These are phyloP conservation scores for Stegastes partitus DNA, from an alignment of 2,113 vertebrate species.

Conservation along the genomic window DNA sequence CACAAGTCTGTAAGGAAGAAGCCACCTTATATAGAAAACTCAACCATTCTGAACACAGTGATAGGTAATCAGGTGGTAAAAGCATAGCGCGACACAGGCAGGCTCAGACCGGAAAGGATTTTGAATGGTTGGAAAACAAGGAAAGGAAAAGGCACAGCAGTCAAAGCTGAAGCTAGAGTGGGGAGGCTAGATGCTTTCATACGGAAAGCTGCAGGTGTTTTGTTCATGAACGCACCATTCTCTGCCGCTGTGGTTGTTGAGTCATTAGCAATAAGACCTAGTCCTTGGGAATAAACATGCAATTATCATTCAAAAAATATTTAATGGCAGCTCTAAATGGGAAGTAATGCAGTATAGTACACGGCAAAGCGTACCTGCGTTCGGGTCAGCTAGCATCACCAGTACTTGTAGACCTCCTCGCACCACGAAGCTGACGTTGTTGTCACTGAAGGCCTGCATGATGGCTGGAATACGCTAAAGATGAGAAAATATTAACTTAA, in stretches of 20 bases:
- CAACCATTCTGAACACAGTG: background rate
- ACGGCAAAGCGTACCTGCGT: conserved; percentile 83
- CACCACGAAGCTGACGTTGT: conserved; percentile 92
- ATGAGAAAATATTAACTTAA: conserved; percentile 1
- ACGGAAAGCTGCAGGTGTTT: conserved; percentile 33
- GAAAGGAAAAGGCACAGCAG: conserved; percentile 23
- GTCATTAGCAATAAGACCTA: conserved; percentile 74
- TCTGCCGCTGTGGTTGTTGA: conserved; percentile 62
- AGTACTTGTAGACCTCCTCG: conserved; percentile 90
- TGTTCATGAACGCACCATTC: conserved; percentile 69
- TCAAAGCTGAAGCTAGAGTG: background rate
- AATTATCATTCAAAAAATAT: conserved; percentile 52
- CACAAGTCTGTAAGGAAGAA: conserved; percentile 26
- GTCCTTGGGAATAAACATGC: conserved; percentile 74
- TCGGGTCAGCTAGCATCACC: conserved; percentile 87
- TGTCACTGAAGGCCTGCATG: conserved; percentile 88
- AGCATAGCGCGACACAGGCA: background rate
- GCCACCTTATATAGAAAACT: background rate
- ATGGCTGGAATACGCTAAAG: conserved; percentile 88
- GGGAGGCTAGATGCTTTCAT: background rate
- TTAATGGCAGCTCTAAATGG: background rate
- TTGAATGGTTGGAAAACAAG: conserved; percentile 33
- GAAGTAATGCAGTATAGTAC: background rate
- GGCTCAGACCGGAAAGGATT: conserved; percentile 9
- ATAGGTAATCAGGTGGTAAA: conserved; percentile 14